Evolutionary conservation across 2,888 invertebrate species (phyloP).

Genomic region (Isoperla grammatica): DNA sequence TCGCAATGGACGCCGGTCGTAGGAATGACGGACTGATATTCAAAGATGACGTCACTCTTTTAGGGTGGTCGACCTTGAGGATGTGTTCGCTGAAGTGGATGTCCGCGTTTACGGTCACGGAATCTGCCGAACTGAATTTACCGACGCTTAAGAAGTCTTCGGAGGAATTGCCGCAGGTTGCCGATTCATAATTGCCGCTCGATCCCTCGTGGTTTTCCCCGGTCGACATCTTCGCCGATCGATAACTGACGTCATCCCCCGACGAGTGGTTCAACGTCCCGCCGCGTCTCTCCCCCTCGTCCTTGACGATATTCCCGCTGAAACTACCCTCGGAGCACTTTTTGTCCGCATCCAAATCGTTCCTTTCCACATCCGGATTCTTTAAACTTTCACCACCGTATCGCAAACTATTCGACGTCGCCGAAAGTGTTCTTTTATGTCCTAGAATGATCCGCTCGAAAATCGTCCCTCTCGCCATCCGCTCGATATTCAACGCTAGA

Average conservation of each 20-base stretch:
- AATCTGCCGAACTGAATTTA: conserved; percentile 26
- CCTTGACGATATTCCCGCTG: conserved; percentile 33
- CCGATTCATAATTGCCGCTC: conserved; percentile 9
- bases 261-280: conserved; percentile 14
- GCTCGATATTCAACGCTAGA: conserved; percentile 20
- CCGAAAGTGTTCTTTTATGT: not conserved
- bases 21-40: not conserved
- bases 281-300: not conserved
- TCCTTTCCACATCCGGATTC: not conserved
- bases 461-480: not conserved
- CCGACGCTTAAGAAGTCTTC: conserved; percentile 27
- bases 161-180: conserved; percentile 18
- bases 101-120: conserved; percentile 24
- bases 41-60: not conserved
- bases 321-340: conserved; percentile 23
- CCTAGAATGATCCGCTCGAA: not conserved
- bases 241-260: conserved; percentile 29
- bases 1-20: not conserved
- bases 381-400: not conserved
- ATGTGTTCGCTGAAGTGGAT: conserved; percentile 15
- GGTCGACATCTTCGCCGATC: conserved; percentile 27
- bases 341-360: not conserved
- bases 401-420: not conserved
- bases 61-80: not conserved
- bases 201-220: conserved; percentile 19